Percentiles rank a stretch among this genome's conserved stretches.
Conservation (phyloP, 2,797 vertebrate species). For the Toxotes lorentzi region DNA sequence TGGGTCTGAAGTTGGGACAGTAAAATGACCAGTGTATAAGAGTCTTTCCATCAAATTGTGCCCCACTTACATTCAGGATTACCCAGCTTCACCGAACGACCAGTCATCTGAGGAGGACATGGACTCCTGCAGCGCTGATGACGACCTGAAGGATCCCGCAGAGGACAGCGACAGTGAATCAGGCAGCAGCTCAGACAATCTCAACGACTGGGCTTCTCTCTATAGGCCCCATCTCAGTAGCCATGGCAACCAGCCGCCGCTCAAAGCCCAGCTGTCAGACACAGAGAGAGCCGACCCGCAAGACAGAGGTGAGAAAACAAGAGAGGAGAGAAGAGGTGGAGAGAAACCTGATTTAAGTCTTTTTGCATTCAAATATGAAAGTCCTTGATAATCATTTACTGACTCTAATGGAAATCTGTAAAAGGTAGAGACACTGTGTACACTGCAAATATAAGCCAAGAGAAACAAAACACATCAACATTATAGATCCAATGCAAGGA, state of each 20-base stretch:
- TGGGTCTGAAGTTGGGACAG: conserved; percentile 15
- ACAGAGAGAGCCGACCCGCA: conserved; percentile 42
- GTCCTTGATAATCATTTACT: background rate
- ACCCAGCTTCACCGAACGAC: conserved; percentile 1
- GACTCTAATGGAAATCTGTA: background rate
- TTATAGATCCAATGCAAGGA: background rate
- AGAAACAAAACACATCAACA: background rate
- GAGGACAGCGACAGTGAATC: conserved; percentile 76
- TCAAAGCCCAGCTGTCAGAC: conserved; percentile 62
- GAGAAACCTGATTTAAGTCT: background rate
- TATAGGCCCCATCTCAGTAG: conserved; percentile 65
- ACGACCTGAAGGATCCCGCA: conserved; percentile 63
- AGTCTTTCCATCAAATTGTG: conserved; percentile 31
- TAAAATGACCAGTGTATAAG: background rate
- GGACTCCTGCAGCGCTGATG: conserved; percentile 67
- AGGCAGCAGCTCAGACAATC: conserved; percentile 64
- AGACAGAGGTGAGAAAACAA: conserved; percentile 69
- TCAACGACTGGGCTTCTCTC: conserved; percentile 60
- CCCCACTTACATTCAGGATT: conserved; percentile 49
- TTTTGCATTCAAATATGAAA: background rate
- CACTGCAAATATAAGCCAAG: background rate
- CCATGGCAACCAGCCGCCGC: conserved; percentile 65
- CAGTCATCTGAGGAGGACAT: conserved; percentile 69
- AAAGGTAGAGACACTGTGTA: background rate
- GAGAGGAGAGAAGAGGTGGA: conserved; percentile 12